Evolutionary conservation across 2,888 invertebrate species (phyloP), one percentile per base, ranked within the genome.

Genomic region (Caenorhabditis virilis): DNA sequence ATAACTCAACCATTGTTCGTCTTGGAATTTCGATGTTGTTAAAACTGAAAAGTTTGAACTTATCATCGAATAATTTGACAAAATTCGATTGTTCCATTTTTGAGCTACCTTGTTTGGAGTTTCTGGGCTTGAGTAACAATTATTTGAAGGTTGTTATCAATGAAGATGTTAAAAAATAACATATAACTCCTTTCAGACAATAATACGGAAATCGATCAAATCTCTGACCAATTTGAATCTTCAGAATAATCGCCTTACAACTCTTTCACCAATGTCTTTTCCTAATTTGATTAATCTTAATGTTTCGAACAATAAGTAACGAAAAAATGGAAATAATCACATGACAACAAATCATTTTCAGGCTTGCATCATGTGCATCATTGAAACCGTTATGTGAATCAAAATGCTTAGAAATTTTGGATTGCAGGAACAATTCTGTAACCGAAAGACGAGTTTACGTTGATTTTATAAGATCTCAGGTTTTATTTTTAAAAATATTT

Each of bases 91-190:
- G 65, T 13, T 53, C 56, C 35, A n/a, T 64, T 0, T 74, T 74
- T 57, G 76, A 72, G 33, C 47, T 68, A 43, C 53, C 62, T 5
- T 47, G 33, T 16, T 50, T 77, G 20, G 64, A 72, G 35, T 61
- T 69, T 4, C 46, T 77, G 2, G 72, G 76, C 53, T 38, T 76
- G 42, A 70, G 71, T 27, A 53, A 60, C 18, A 78, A 78, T 43
- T 62, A 66, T 22, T 73, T 78, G 47, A 73, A 67, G 23, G 33
- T 39, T 33, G 54, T 74, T n/a, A 13, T 18, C 4, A 7, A 6
- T 23, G 18, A 9, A n/a, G 16, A 39, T 39, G 6, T 18, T n/a
- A 6, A 18, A 39, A 39, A 39, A 39, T 39, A 6, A 13, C 22
- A 42, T 25, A 13, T 36, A 5, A 5, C 16, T n/a, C 36, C 36